Evolutionary conservation across 2,888 invertebrate genomes (phyloP), one percentile per base, ranked within the genome.

Genomic region (Campoletis raptor): DNA sequence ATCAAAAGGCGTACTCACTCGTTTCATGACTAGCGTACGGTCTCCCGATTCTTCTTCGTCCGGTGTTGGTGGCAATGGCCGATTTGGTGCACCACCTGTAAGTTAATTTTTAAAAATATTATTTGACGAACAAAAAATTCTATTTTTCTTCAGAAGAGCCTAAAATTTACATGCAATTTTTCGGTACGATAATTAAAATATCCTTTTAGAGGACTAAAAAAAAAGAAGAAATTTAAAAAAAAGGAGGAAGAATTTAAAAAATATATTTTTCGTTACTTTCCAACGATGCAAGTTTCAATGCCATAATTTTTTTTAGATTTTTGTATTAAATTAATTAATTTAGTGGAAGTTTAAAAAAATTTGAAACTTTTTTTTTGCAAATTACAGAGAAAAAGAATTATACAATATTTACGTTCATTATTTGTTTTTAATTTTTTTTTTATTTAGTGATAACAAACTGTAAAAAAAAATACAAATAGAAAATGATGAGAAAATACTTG

Each of bases 41-140:
- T 98, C 98, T 82, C 97, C 97, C 91, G 96, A 95, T 95, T 97
- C 97, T 94, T 98, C 98, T 93, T 99, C 98, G 94, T 98, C 98
- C 61, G 99, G 99, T 78, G 99, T 99, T 76, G 99, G 99, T 82
- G 99, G 99, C 92, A 99, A 95, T 78, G 99, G 99, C 90, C 98
- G 96, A 94, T 98, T 98, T 86, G 98, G 98, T 90, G 98, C 97
- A 81, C 97, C 97, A 84, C 97, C 97, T 89, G 95, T 72, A 30
- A 24, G 10, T 15, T 15, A 57, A 66, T 73, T 48, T 30, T n/a
- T n/a, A n/a, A n/a, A 9, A 48, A 12, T n/a, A 24, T 48, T 37
- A 42, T 40, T 30, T 45, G 52, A 69, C 9, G 36, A 67, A 69
- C 70, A 30, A 74, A 36, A 57, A 64, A 18, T 21, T 8, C 10